Percentiles rank a stretch among this genome's conserved stretches.
These are phyloP conservation scores for Galaxea fascicularis DNA, from an alignment of 92 coral and sea anemone genomes.

Conservation along the genomic window DNA sequence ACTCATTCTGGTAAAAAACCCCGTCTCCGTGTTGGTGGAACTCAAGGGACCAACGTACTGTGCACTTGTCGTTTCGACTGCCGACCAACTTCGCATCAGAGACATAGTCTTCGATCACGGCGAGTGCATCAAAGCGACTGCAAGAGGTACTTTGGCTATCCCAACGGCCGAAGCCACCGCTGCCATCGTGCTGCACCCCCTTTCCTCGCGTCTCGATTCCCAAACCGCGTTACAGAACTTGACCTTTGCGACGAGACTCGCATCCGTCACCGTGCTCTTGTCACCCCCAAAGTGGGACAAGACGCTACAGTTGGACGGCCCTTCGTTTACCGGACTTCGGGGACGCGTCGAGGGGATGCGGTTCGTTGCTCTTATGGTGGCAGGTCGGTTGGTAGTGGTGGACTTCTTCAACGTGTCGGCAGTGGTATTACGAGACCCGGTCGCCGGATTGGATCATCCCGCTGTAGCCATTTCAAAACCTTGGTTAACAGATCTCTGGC, in stretches of 20 bases:
- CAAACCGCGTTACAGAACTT: too few species aligned
- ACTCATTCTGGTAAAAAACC: constrained; percentile 3
- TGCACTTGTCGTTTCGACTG: background rate
- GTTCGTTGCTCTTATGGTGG: background rate
- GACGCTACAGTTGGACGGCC: too few species aligned
- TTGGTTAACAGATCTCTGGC: constrained; percentile 16
- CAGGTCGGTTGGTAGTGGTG: background rate
- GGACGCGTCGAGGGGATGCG: background rate
- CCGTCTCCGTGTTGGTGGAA: background rate
- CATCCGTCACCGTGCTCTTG: too few species aligned
- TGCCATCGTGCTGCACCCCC: constrained; percentile 7
- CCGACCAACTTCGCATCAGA: constrained; percentile 15
- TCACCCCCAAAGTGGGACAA: too few species aligned
- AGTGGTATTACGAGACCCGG: background rate
- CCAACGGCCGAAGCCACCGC: constrained; percentile 12
- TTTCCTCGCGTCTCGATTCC: too few species aligned
- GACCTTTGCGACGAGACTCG: too few species aligned
- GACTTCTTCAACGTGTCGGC: background rate
- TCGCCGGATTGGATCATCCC: background rate
- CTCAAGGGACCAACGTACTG: background rate
- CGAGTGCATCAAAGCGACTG: background rate
- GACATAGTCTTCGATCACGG: too few species aligned
- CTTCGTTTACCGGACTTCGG: background rate
- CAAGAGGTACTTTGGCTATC: too few species aligned
- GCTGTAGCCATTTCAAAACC: background rate